Base-by-base conservation (phyloP, 30 jellyfish, hydroid and myxozoan species). In the Catostylus mosaicus region DNA sequence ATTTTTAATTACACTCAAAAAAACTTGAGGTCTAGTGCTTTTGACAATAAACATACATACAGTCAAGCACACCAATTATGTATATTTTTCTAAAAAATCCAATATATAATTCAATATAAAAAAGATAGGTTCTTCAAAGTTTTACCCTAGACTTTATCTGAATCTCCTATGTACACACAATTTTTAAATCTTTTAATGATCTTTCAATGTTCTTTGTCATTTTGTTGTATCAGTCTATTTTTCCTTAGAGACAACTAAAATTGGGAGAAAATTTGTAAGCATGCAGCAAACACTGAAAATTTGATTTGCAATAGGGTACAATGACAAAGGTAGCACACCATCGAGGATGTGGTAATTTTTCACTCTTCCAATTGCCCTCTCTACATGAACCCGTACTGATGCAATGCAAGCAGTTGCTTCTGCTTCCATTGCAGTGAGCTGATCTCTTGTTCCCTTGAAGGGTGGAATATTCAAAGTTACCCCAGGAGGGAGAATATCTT, bases 391-490 rank as follows among this genome's bases (percentile, higher is more conserved):
- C 46, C 89, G 30, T 22, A 65, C 81, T 29, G 81, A 30, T 36
- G 95, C 84, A 73, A 65, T 85, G 22, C 26, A 23, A 14, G 54
- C 52, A 54, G 84, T 86, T 65, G 40, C 91, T 19, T 64, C 82
- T 27, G 73, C 47, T 65, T 86, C 91, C 73, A 47, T 46, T 86
- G 91, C 82, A 14, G 91, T 65, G 27, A 86, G 67, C 61, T 77
- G 96, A 16, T 48, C 80, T 23, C 80, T 26, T 27, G 85, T 43
- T 34, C 86, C 88, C 24, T 50, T 65, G 65, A 77, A 71, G 31
- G 90, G 89, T 33, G 90, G 95, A 24, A 74, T 85, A 77, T 63
- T 85, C 20, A 43, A 77, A 65, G 76, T 73, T 23, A 74, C 87
- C 30, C 86, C 84, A 40, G 83, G 80, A 19, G 89, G 87, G n/a